A percentile compares a stretch with the other conserved stretches of the same genome.
Evolutionary conservation across 2,113 vertebrate genomes (phyloP).

Genomic region (Crocuta crocuta): DNA sequence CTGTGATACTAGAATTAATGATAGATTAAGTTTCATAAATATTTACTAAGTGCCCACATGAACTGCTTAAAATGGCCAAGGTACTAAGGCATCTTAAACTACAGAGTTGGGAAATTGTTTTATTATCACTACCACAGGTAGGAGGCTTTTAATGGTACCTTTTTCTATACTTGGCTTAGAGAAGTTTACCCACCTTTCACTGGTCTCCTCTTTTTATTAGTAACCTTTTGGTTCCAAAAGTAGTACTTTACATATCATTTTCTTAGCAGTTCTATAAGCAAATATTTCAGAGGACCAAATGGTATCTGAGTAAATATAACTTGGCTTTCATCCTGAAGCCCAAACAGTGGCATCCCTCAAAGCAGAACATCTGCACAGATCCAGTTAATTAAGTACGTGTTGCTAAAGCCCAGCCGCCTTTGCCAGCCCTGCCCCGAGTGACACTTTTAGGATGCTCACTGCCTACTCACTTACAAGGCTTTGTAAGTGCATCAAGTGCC

Average conservation of each 20-base stretch:
- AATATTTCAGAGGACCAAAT: slow-evolving; percentile 35
- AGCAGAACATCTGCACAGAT: neutral
- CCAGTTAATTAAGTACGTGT: neutral
- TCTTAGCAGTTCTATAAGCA: slow-evolving; percentile 3
- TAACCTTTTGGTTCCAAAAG: slow-evolving; percentile 7
- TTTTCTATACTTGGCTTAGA: neutral
- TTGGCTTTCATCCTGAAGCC: slow-evolving; percentile 5
- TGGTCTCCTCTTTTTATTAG: neutral
- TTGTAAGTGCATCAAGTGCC: neutral
- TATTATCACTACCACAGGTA: neutral
- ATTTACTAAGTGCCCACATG: neutral
- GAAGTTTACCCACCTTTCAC: neutral
- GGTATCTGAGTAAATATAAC: neutral
- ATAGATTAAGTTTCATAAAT: neutral
- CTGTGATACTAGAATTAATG: neutral
- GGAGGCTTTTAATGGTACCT: neutral
- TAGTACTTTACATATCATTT: neutral
- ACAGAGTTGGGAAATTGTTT: neutral
- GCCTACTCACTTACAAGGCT: neutral
- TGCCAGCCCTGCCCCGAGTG: neutral
- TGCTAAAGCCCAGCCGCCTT: neutral
- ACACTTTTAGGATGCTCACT: neutral
- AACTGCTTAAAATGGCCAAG: neutral
- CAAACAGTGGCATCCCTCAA: neutral
- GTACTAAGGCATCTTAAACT: neutral